Evolutionary conservation across 2,888 invertebrate species (phyloP).

Genomic region (Cryptocheilus praepositus): DNA sequence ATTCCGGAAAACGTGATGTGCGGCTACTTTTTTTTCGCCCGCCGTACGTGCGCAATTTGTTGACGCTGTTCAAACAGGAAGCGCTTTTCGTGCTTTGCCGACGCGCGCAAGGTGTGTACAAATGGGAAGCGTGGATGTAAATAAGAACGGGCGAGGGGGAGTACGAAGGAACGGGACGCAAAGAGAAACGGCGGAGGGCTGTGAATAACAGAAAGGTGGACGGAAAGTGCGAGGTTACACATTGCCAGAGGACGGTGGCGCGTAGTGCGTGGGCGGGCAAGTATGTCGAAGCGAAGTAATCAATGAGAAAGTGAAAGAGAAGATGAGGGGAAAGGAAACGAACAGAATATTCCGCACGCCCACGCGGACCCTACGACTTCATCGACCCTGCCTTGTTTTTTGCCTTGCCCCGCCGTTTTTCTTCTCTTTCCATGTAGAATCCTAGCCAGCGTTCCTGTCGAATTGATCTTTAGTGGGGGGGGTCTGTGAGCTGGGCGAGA

Average conservation of each 20-base stretch:
- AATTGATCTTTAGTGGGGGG: too few relatives aligned
- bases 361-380: conserved; percentile 43
- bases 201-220: conserved; percentile 23
- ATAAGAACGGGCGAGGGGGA: background rate
- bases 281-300: conserved; percentile 56
- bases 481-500: too few relatives aligned
- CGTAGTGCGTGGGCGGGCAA: conserved; percentile 10
- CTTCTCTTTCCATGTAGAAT: background rate
- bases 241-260: too few relatives aligned
- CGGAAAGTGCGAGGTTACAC: conserved; percentile 4
- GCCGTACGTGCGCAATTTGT: too few relatives aligned
- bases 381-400: conserved; percentile 11
- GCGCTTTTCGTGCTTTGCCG: too few relatives aligned
- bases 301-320: conserved; percentile 50
- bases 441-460: too few relatives aligned
- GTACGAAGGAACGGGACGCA: background rate
- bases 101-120: too few relatives aligned
- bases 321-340: conserved; percentile 10
- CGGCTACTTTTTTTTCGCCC: too few relatives aligned
- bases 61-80: too few relatives aligned
- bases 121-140: too few relatives aligned
- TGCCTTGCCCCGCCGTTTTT: background rate
- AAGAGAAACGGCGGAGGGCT: background rate
- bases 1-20: too few relatives aligned
- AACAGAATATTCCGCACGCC: conserved; percentile 4